Evolutionary conservation across 2,113 vertebrate species (phyloP).

Genomic region (Bothrops jararaca): DNA sequence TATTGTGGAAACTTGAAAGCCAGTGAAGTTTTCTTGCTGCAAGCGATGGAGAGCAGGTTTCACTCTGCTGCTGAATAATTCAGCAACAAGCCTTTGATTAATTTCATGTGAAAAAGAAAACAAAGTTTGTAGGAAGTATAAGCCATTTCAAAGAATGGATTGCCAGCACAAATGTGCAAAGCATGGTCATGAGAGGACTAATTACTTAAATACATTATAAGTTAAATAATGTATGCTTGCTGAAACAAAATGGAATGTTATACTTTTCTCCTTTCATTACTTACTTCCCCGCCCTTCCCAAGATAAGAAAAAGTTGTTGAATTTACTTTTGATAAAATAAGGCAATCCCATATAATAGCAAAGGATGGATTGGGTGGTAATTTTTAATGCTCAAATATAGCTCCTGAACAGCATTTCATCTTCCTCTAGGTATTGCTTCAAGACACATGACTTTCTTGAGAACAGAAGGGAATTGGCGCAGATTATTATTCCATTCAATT

Average conservation of each 20-base stretch:
- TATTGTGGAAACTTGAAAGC: constrained; percentile 43
- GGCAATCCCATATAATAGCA: constrained; percentile 52
- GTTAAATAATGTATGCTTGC: constrained; percentile 80
- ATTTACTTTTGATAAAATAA: constrained; percentile 65
- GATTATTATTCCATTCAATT: constrained; percentile 19
- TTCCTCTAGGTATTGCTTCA: constrained; percentile 28
- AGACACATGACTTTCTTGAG: constrained; percentile 32
- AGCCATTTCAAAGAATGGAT: constrained; percentile 57
- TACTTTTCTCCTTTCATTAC: constrained; percentile 54
- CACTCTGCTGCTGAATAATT: constrained; percentile 68
- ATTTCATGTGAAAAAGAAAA: constrained; percentile 55
- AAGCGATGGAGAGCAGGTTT: constrained; percentile 59
- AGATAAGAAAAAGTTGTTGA: constrained; percentile 65
- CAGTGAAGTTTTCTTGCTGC: constrained; percentile 51
- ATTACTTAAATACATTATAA: constrained; percentile 81
- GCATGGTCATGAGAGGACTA: constrained; percentile 71
- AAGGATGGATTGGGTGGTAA: constrained; percentile 64
- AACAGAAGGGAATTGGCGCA: constrained; percentile 37
- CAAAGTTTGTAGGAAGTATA: constrained; percentile 59
- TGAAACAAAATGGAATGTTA: constrained; percentile 79
- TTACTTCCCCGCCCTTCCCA: background rate
- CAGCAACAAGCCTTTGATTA: constrained; percentile 62
- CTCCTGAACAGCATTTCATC: constrained; percentile 57
- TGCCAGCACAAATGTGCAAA: constrained; percentile 67
- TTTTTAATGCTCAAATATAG: constrained; percentile 63